These are phyloP conservation scores for Bombyx mandarina DNA, from an alignment of 1,140 invertebrate species.

Conservation along the genomic window DNA sequence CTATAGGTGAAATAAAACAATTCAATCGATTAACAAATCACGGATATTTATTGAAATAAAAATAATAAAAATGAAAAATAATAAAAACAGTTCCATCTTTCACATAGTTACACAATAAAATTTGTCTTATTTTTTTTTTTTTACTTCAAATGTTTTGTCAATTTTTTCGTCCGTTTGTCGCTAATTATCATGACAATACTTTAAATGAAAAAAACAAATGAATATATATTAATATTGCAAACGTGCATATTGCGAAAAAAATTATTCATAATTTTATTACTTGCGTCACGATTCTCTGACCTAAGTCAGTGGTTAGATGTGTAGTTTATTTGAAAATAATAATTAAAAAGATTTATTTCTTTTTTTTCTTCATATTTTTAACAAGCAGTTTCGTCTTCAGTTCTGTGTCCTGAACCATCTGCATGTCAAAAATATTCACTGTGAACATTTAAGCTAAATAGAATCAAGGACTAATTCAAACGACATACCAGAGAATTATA, in stretches of 20 bases:
- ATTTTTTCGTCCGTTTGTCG: constrained; percentile 50
- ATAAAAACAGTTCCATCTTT: constrained; percentile 70
- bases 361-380: constrained; percentile 9
- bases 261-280: too few relatives aligned
- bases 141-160: constrained; percentile 23
- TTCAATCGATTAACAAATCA: constrained; percentile 61
- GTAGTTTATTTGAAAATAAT: too few relatives aligned
- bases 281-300: too few relatives aligned
- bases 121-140: constrained; percentile 59
- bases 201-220: constrained; percentile 1
- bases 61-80: constrained; percentile 72
- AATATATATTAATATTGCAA: too few relatives aligned
- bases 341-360: too few relatives aligned
- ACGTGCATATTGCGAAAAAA: too few relatives aligned
- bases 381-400: constrained; percentile 5
- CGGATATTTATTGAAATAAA: constrained; percentile 71
- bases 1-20: constrained; percentile 41
- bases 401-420: neutral
- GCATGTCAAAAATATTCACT: constrained; percentile 11
- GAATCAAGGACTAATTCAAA: constrained; percentile 32
- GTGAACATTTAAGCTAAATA: too few relatives aligned
- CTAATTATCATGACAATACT: constrained; percentile 14
- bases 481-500: constrained; percentile 15
- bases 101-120: constrained; percentile 67
- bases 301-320: too few relatives aligned